These are phyloP conservation scores for Zophobas morio DNA, from an alignment of 1,140 invertebrate genomes.

Conservation along the genomic window DNA sequence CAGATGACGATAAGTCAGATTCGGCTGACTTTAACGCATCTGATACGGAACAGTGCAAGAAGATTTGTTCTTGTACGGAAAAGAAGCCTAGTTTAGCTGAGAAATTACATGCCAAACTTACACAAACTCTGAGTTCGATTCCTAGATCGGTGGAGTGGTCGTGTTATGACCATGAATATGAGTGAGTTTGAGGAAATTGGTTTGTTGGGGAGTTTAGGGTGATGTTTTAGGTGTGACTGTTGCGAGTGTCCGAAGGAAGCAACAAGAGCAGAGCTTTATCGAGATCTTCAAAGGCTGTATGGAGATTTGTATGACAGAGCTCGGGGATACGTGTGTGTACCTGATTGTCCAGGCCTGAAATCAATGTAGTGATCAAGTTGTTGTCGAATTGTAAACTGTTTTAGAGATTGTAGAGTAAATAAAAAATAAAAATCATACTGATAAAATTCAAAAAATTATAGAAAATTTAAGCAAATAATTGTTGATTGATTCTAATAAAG, in stretches of 20 bases:
- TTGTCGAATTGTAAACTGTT: not conserved
- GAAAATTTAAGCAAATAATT: too few species aligned
- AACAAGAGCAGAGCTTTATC: slow-evolving; percentile 19
- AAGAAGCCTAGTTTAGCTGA: slow-evolving; percentile 45
- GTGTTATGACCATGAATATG: slow-evolving; percentile 22
- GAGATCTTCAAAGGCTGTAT: slow-evolving; percentile 22
- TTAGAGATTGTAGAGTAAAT: too few species aligned
- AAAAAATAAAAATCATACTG: too few species aligned
- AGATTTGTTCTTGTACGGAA: slow-evolving; percentile 54
- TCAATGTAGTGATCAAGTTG: not conserved
- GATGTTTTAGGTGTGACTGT: slow-evolving; percentile 10
- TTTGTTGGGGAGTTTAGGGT: not conserved
- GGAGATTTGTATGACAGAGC: slow-evolving; percentile 15
- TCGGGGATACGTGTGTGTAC: slow-evolving; percentile 7
- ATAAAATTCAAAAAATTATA: too few species aligned
- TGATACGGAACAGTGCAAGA: slow-evolving; percentile 13
- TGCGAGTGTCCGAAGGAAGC: not conserved
- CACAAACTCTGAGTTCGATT: slow-evolving; percentile 43
- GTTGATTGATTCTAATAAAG: too few species aligned
- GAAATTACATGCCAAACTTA: slow-evolving; percentile 57
- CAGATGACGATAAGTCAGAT: slow-evolving; percentile 1
- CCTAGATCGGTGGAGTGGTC: slow-evolving; percentile 13
- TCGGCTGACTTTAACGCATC: slow-evolving; percentile 6
- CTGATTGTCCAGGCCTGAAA: slow-evolving; percentile 12
- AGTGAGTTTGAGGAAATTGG: not conserved